Evolutionary conservation across 2,888 invertebrate genomes (phyloP), one percentile per base, ranked within the genome.

Genomic region (Pharmacophagus antenor): DNA sequence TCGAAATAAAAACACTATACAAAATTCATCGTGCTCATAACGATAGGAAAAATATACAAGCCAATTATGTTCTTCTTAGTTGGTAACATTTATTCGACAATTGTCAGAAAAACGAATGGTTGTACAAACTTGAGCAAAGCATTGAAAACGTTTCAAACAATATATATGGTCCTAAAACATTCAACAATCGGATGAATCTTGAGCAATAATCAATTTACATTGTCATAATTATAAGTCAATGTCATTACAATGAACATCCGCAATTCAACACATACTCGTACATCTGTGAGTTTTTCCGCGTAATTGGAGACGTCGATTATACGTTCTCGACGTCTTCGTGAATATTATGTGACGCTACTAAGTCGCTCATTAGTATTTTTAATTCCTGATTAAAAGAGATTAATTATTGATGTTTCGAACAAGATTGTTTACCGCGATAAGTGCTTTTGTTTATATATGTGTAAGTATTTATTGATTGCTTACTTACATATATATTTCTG

Each of bases 261-360:
- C 46, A 55, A 48, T 37, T 56, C 8, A 47, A 23, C 37, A 47
- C 6, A 18, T 18, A 37, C 6, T 23, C 21, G 44, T n/a, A n/a
- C n/a, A n/a, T n/a, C n/a, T n/a, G n/a, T n/a, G n/a, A 7, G 12
- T 46, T 46, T 57, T 57, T 44, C 17, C 51, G 44, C 57, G 27
- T 25, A 57, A 44, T 31, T 46, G 51, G 42, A 27, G 21, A 44
- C 3, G 15, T 6, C 46, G 51, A 51, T 57, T 50, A 20, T 25
- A 21, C 42, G 25, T 44, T 18, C 5, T 42, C 17, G 17, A 17
- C 18, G 42, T 18, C 3, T 17, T 44, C 42, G 2, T 8, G 42
- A 44, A 44, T 44, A 20, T 6, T 10, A 18, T 7, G 42, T 8
- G 42, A 18, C 42, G n/a, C 20, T 10, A 37, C 4, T 37, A 15